These are phyloP conservation scores for Gasteruption jaculator DNA, from an alignment of 2,888 invertebrate genomes.

Conservation along the genomic window DNA sequence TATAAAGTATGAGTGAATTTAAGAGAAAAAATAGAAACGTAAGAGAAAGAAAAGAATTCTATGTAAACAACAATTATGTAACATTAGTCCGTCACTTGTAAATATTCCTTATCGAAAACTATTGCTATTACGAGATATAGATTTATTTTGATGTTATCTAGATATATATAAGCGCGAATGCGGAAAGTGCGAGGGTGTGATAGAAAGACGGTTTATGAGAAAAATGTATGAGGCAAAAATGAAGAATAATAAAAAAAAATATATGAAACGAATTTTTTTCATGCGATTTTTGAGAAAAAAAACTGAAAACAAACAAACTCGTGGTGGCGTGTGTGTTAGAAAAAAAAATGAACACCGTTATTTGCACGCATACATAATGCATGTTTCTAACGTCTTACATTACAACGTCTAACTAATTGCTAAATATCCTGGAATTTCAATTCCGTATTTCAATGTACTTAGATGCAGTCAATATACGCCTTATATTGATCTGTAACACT, in stretches of 20 bases:
- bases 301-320: no score
- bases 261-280: no score
- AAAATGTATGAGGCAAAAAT: no score
- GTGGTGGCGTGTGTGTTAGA: no score
- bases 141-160: slow-evolving; percentile 53
- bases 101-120: slow-evolving; percentile 35
- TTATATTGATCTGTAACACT: slow-evolving; percentile 38
- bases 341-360: no score
- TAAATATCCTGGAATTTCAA: slow-evolving; percentile 41
- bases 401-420: slow-evolving; percentile 42
- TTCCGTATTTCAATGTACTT: slow-evolving; percentile 49
- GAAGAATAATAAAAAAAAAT: no score
- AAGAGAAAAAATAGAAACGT: not conserved
- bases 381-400: no score
- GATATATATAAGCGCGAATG: slow-evolving; percentile 36
- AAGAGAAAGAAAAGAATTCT: slow-evolving; percentile 7
- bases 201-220: slow-evolving; percentile 15
- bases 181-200: slow-evolving; percentile 13
- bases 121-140: slow-evolving; percentile 45
- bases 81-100: slow-evolving; percentile 33
- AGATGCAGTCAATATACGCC: slow-evolving; percentile 47
- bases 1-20: slow-evolving; percentile 9
- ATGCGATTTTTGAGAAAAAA: no score
- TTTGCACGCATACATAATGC: no score
- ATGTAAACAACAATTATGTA: no score